Percentiles rank a stretch among this genome's conserved stretches.
phyloP scores from a whole-genome alignment of 30 jellyfish, hydroid and myxozoan genomes.

The Hydra vulgaris region DNA sequence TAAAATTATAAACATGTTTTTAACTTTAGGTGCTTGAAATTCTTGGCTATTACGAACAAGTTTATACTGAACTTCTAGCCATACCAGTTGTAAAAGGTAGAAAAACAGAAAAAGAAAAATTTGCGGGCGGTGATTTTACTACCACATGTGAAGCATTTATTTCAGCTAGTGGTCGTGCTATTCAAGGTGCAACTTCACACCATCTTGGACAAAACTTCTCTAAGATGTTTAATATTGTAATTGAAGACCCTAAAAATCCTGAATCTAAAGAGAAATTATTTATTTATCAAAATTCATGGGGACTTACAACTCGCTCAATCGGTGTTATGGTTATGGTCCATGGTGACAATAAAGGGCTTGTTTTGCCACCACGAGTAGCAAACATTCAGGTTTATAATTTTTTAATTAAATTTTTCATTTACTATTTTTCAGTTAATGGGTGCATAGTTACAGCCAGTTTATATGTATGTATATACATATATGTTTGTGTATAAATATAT shows the following conservation, averaged over 20 bases:
- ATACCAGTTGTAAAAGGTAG: constrained; percentile 99
- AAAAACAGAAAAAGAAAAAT: constrained; percentile 95
- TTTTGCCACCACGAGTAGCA: constrained; percentile 97
- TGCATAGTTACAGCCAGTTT: neutral
- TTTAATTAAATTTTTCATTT: neutral
- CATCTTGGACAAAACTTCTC: constrained; percentile 99
- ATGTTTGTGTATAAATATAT: too few relatives aligned
- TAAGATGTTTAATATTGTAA: constrained; percentile 91
- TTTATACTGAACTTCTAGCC: constrained; percentile 92
- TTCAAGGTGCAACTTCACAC: constrained; percentile 99
- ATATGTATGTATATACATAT: too few relatives aligned
- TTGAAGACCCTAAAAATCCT: constrained; percentile 94
- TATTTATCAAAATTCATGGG: constrained; percentile 98
- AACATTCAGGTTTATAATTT: constrained; percentile 57
- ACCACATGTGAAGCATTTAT: constrained; percentile 96
- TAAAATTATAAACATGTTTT: neutral
- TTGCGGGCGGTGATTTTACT: constrained; percentile 99
- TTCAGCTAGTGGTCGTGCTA: constrained; percentile 99
- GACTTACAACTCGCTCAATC: constrained; percentile 97
- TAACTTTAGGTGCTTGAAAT: constrained; percentile 63
- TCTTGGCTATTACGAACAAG: constrained; percentile 78
- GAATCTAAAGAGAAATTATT: constrained; percentile 79
- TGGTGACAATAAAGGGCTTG: constrained; percentile 97
- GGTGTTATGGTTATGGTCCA: constrained; percentile 99
- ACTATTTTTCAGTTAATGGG: neutral